Evolutionary conservation across 1,140 invertebrate species (phyloP).

Genomic region (Drosophila lini): DNA sequence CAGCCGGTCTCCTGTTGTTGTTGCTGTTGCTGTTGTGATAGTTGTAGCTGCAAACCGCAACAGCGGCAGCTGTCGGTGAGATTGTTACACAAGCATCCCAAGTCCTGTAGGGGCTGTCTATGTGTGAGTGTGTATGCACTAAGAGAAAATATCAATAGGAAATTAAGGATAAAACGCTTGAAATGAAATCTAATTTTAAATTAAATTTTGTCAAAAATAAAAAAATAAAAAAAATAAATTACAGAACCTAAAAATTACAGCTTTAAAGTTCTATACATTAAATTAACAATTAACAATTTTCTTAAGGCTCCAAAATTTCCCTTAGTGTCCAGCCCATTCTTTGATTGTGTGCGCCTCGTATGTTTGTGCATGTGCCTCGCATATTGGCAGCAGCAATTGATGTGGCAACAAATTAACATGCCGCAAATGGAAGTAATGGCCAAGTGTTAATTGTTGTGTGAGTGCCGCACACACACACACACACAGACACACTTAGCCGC

Average conservation of each 20-base stretch:
- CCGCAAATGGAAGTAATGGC: constrained; percentile 82
- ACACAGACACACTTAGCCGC: neutral
- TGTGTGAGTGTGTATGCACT: constrained; percentile 3
- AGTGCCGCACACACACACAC: constrained; percentile 43
- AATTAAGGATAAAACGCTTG: rapidly evolving
- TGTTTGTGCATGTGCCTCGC: constrained; percentile 60
- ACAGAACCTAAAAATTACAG: too few relatives aligned
- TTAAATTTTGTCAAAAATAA: too few relatives aligned
- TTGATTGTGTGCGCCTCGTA: constrained; percentile 18
- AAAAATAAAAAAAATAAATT: too few relatives aligned
- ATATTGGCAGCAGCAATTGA: constrained; percentile 81
- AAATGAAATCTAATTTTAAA: neutral
- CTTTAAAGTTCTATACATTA: too few relatives aligned
- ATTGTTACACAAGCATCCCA: constrained; percentile 65
- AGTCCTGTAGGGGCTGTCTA: constrained; percentile 17
- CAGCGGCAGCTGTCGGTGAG: constrained; percentile 79
- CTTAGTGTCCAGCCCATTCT: constrained; percentile 1
- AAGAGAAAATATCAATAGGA: neutral
- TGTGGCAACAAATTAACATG: constrained; percentile 83
- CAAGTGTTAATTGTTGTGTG: constrained; percentile 81
- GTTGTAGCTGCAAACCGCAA: constrained; percentile 79
- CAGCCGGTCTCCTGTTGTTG: constrained; percentile 1
- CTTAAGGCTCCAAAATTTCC: rapidly evolving
- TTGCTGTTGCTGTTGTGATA: constrained; percentile 60
- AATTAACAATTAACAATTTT: too few relatives aligned